Base-by-base conservation (phyloP, 2,888 invertebrate genomes). In the Pegoplata infirma region DNA sequence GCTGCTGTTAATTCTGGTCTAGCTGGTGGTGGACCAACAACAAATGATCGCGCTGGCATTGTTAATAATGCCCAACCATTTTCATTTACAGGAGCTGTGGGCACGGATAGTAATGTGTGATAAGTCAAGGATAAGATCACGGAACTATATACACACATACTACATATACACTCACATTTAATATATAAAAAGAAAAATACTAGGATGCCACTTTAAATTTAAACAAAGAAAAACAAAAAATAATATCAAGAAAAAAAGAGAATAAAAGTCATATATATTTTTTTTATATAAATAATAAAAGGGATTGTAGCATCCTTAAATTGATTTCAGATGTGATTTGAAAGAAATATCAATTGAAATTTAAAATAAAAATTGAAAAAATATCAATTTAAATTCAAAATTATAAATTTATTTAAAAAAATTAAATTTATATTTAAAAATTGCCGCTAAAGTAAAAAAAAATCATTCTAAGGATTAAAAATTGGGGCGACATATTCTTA, bases 51-150 rank as follows among this genome's bases (percentile, higher is more conserved):
- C 84, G 93, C 95, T 84, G 94, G 92, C 86, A 93, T 96, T 87
- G 94, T 96, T 84, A 92, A 93, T 86, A 94, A 95, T 91, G 95
- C 95, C 87, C 94, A 95, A 90, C 95, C 96, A 51, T 92, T 94
- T 89, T 93, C 94, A 90, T 92, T 94, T 89, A 93, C 94, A 82
- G 93, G 92, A 84, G 91, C 92, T 87, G 94, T 95, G 81, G 88
- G 91, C 76, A 91, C 90, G 82, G 93, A 92, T 85, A 93, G 93
- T 87, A 93, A 93, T 88, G 93, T 93, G 90, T 93, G 92, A 93
- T 89, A 76, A 49, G 56, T 66, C 46, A 14, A 36, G 10, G 32
- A n/a, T 49, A 56, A 40, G 17, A 49, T 19, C 40, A 53, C 17
- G 44, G 25, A 17, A 12, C 1, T 14, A 46, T 17, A 56, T 19